Percentiles rank a stretch among this genome's conserved stretches.
Evolutionary conservation across 2,113 vertebrate genomes (phyloP).

Genomic region (Oncorhynchus keta): DNA sequence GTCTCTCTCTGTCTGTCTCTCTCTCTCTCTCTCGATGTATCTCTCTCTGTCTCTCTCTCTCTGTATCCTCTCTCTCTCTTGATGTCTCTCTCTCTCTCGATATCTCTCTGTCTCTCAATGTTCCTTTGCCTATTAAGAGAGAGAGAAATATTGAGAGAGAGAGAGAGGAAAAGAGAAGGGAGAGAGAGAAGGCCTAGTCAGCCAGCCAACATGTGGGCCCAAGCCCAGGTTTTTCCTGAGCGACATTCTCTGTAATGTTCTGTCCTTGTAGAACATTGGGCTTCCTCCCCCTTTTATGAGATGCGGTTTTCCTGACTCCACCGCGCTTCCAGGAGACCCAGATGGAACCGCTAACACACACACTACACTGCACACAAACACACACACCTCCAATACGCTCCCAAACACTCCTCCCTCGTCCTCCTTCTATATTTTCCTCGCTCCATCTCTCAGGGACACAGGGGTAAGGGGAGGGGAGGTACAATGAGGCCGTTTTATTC

Average conservation of each 20-base stretch:
- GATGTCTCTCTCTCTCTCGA: not conserved
- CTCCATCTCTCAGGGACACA: too few species aligned
- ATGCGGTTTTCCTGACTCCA: constrained; percentile 93
- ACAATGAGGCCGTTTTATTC: too few species aligned
- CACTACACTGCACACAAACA: too few species aligned
- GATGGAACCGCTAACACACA: constrained; percentile 90
- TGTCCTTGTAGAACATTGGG: constrained; percentile 95
- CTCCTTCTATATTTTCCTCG: too few species aligned
- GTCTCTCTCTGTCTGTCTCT: too few species aligned
- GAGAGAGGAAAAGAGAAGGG: constrained; percentile 68
- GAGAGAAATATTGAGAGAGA: not conserved
- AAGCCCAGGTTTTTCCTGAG: constrained; percentile 84
- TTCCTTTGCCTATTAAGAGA: constrained; percentile 14
- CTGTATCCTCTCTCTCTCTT: not conserved
- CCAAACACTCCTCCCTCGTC: too few species aligned
- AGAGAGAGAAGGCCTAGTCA: constrained; percentile 65
- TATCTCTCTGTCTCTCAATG: not conserved
- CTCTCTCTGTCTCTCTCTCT: not conserved
- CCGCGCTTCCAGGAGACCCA: constrained; percentile 89
- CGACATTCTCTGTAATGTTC: constrained; percentile 99
- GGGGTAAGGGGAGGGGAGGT: too few species aligned
- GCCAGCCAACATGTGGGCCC: constrained; percentile 85
- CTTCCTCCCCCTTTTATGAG: constrained; percentile 96
- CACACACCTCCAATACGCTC: too few species aligned
- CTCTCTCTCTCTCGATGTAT: constrained; percentile 14